Evolutionary conservation across 1,140 invertebrate genomes (phyloP), one percentile per base, ranked within the genome.

Genomic region (Berghia stephanieae): DNA sequence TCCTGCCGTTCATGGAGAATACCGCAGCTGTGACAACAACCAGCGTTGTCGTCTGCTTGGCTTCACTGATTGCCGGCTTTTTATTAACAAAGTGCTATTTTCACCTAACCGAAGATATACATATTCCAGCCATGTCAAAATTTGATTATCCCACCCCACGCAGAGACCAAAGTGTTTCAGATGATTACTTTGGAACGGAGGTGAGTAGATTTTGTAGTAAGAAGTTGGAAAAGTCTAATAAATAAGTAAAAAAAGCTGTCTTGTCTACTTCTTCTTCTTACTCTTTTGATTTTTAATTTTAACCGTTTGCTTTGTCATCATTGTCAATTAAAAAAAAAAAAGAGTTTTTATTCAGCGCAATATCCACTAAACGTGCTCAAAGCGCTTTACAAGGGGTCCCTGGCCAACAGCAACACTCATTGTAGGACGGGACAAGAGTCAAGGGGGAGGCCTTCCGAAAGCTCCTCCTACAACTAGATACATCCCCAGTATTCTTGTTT

Each of bases 101-200:
- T 21, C 42, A 69, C 38, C n/a, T 42, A 18, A 27, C 31, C 27
- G 2, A 8, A 43, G 36, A 10, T 49, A 34, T 4, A 36, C 21
- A n/a, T 6, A 31, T 49, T 21, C 21, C 31, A n/a, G 31, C 13
- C 16, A 84, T 83, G 83, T 78, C 57, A 67, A 83, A 81, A 67
- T 86, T 87, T 71, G 63, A 44, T 3, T 98, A 98, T 90, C 96
- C 96, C 2, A 88, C 91, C 76, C 93, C 92, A 63, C 89, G 93
- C 75, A 92, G 95, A 81, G 95, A 97, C 89, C 94, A 95, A 79
- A 90, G 91, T 69, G 91, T 95, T 63, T 88, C 93, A 43, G 96
- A 98, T 79, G 92, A 93, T 84, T 95, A 94, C 88, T 94, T 96
- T 91, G 96, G 95, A 49, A 91, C 91, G 49, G 92, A 96, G 92